phyloP scores from a whole-genome alignment of 2,113 vertebrate genomes.

The Hyaena hyaena region DNA sequence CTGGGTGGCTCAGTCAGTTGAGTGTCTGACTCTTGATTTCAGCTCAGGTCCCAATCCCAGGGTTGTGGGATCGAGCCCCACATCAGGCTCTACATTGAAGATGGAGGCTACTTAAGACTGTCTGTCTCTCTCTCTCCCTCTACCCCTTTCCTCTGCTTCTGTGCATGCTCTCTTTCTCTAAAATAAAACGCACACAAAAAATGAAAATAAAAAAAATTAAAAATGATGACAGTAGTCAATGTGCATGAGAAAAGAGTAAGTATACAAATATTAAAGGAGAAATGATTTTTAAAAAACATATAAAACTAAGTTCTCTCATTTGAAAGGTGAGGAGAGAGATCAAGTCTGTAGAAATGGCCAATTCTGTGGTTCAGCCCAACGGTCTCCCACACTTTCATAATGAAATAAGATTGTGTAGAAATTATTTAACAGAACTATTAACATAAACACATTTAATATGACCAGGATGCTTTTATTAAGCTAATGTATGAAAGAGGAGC shows the following conservation, averaged over 20 bases:
- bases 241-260: background rate
- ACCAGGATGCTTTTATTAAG: background rate
- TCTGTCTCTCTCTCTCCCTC: too few relatives aligned
- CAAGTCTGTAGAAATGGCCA: background rate
- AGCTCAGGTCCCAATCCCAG: too few relatives aligned
- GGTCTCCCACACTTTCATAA: background rate
- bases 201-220: too few relatives aligned
- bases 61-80: too few relatives aligned
- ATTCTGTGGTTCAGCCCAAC: background rate
- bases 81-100: too few relatives aligned
- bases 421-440: background rate
- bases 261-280: too few relatives aligned
- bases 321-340: background rate
- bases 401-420: background rate
- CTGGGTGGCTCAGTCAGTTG: too few relatives aligned
- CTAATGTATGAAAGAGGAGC: background rate
- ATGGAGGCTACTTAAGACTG: too few relatives aligned
- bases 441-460: background rate
- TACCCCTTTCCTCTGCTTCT: too few relatives aligned
- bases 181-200: too few relatives aligned
- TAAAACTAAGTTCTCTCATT: background rate
- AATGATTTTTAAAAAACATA: background rate
- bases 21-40: too few relatives aligned
- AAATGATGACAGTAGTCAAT: background rate
- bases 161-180: too few relatives aligned